Percentiles rank a stretch among this genome's conserved stretches.
Evolutionary conservation across 1,140 invertebrate genomes (phyloP).

Genomic region (Eumeta japonica): DNA sequence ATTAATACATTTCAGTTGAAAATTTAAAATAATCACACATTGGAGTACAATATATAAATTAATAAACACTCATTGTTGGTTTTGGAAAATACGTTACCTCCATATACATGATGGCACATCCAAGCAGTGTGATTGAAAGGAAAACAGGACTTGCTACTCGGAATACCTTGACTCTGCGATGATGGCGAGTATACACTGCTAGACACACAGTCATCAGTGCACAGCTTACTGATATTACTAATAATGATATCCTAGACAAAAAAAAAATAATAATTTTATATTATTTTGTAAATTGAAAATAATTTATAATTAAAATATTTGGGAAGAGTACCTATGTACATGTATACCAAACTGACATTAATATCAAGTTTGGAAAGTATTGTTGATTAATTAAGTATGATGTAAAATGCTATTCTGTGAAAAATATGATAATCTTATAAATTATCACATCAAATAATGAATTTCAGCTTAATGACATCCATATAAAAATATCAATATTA

Average conservation of each 20-base stretch:
- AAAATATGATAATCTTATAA: no score
- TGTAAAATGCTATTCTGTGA: no score
- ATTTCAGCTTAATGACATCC: no score
- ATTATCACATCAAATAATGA: no score
- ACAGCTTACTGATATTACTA: conserved; percentile 79
- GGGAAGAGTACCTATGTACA: no score
- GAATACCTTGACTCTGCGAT: conserved; percentile 82
- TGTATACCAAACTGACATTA: neutral
- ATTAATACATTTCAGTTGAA: no score
- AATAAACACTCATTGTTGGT: no score
- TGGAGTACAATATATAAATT: no score
- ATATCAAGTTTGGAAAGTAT: no score
- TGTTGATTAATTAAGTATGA: neutral
- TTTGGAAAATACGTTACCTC: conserved; percentile 72
- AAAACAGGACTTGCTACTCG: conserved; percentile 89
- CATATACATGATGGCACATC: conserved; percentile 86
- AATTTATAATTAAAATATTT: no score
- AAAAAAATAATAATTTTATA: neutral
- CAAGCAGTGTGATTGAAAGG: conserved; percentile 80
- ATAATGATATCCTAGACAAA: conserved; percentile 68
- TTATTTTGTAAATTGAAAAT: neutral
- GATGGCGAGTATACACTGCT: conserved; percentile 76
- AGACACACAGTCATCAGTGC: conserved; percentile 72
- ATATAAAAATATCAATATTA: no score
- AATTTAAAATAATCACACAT: no score